Evolutionary conservation across 2,797 vertebrate species (phyloP).

Genomic region (Sitta carolinensis): DNA sequence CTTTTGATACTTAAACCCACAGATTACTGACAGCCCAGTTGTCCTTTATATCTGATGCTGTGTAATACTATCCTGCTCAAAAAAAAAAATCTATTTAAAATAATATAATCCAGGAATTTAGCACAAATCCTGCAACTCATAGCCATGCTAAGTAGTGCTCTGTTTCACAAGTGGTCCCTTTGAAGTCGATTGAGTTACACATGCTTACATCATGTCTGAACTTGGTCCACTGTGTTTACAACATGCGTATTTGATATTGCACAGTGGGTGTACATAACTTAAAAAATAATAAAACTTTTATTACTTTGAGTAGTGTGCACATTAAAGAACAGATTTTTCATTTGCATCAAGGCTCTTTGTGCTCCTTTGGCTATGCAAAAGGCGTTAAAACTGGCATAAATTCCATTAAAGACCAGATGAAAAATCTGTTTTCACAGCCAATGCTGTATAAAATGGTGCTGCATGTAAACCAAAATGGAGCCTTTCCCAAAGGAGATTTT

Average conservation of each 20-base stretch:
- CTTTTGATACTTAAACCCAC: not conserved
- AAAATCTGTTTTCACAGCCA: conserved; percentile 39
- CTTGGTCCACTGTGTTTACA: conserved; percentile 57
- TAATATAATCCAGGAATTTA: not conserved
- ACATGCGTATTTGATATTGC: conserved; percentile 54
- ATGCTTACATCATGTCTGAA: conserved; percentile 65
- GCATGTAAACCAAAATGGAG: not conserved
- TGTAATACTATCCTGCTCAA: not conserved
- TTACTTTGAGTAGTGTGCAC: conserved; percentile 40
- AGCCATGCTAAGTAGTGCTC: conserved; percentile 31
- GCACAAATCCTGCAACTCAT: not conserved
- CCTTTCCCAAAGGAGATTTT: not conserved
- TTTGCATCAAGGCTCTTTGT: conserved; percentile 15
- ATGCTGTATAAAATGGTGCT: not conserved
- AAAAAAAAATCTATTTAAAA: conserved; percentile 16
- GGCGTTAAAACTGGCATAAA: conserved; percentile 24
- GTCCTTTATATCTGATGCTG: conserved; percentile 11
- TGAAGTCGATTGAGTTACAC: conserved; percentile 44
- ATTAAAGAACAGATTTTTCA: conserved; percentile 57
- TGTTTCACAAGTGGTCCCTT: conserved; percentile 56
- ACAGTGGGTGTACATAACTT: conserved; percentile 53
- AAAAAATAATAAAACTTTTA: conserved; percentile 63
- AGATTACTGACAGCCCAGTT: not conserved
- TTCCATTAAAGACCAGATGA: not conserved
- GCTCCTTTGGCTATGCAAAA: not conserved